Percentiles rank a stretch among this genome's conserved stretches.
Evolutionary conservation across 2,797 vertebrate genomes (phyloP).

Genomic region (Poeciliopsis turneri): DNA sequence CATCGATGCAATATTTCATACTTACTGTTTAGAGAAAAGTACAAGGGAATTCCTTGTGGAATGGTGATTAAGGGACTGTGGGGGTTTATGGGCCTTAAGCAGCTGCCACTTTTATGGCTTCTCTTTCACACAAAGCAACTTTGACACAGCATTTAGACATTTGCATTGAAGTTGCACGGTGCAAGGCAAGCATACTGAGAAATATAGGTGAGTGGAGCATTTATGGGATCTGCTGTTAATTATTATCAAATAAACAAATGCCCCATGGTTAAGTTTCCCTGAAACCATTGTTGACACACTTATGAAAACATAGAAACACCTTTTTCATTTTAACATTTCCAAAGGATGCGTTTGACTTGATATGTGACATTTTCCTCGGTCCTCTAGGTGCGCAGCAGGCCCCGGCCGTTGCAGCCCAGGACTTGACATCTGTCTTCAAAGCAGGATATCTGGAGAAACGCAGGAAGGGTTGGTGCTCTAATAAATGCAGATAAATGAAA

Average conservation of each 20-base stretch:
- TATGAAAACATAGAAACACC: not conserved
- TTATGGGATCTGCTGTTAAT: conserved; percentile 14
- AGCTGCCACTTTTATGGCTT: conserved; percentile 84
- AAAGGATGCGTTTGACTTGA: not conserved
- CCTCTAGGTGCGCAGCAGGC: conserved; percentile 82
- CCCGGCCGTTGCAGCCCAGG: conserved; percentile 89
- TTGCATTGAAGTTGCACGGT: conserved; percentile 69
- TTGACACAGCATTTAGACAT: conserved; percentile 76
- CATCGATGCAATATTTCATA: conserved; percentile 30
- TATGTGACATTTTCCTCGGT: conserved; percentile 19
- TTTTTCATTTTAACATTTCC: not conserved
- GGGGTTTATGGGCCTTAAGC: conserved; percentile 84
- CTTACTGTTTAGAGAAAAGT: conserved; percentile 38
- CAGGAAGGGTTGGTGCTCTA: conserved; percentile 87
- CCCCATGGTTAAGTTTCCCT: not conserved
- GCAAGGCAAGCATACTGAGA: conserved; percentile 25
- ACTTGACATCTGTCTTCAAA: conserved; percentile 88
- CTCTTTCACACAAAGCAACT: conserved; percentile 80
- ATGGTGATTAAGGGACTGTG: conserved; percentile 58
- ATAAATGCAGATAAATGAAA: not conserved
- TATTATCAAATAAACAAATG: conserved; percentile 17
- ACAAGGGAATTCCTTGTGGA: conserved; percentile 61
- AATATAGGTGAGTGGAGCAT: conserved; percentile 16
- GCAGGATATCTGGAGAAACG: conserved; percentile 96
- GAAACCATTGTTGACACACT: conserved; percentile 7